Evolutionary conservation across 2,113 vertebrate genomes (phyloP), one percentile per base, ranked within the genome.

Genomic region (Apteryx mantelli): DNA sequence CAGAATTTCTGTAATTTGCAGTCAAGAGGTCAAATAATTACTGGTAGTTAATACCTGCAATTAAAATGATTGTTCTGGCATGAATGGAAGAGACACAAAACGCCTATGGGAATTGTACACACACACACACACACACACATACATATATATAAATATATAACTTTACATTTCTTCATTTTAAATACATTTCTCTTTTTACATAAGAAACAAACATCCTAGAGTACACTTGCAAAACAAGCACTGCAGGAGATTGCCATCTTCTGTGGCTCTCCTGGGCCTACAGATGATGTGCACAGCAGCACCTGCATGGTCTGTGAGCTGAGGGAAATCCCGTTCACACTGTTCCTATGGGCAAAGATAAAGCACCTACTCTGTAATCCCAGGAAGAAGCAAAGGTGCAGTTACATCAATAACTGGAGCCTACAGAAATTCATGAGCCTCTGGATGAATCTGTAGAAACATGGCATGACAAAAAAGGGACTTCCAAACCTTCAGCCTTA

Each of bases 141-240:
- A 55, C 14, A 55, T 55, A 26, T 74, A 79, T 88, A 91, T 75
- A 91, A 96, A 95, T 86, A 94, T 64, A 40, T 46, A 94, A 60
- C n/a, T 82, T 50, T 42, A 78, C 36, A 66, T 76, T 85, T 79
- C 16, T 74, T 81, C 4, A 64, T 75, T 75, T 90, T 82, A 94
- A 94, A 86, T 77, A 87, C 9, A 46, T 40, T 5, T 25, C 11
- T 64, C 11, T 74, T 92, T 80, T 87, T 69, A 82, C 12, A 38
- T 74, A 77, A 89, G 70, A 93, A 91, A 92, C n/a, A 82, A 70
- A 80, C 40, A 64, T 26, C 26, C 19, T 63, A 40, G 58, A 89
- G 46, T 20, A 86, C 78, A 71, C 74, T 56, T 74, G 79, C 68
- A 93, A 91, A 80, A 81, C 16, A 89, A 81, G 60, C 60, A 46